Conservation (phyloP, 2,113 vertebrate species). For the Pristiophorus japonicus region DNA sequence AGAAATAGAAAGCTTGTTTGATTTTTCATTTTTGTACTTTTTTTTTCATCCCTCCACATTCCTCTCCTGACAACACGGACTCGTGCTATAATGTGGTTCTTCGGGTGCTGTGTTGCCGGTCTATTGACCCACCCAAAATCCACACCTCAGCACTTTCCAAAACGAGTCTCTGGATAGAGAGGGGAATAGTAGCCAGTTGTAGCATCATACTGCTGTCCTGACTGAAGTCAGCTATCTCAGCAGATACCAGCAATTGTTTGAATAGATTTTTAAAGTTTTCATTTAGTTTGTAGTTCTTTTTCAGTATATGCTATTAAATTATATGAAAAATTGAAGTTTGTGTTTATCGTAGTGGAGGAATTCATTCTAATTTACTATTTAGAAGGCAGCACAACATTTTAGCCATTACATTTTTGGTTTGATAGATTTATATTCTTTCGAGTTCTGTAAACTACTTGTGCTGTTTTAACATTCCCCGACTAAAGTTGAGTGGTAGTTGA, state of each 20-base stretch:
- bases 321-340: neutral
- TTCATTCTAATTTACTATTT: neutral
- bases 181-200: neutral
- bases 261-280: neutral
- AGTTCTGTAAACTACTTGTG: neutral
- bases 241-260: neutral
- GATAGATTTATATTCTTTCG: neutral
- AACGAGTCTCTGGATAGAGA: neutral
- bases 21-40: neutral
- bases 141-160: too few species aligned
- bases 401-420: neutral
- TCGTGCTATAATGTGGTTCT: neutral
- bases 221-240: neutral
- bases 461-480: neutral
- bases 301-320: neutral
- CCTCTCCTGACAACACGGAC: neutral
- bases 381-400: neutral
- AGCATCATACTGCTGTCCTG: neutral
- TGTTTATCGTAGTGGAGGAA: neutral
- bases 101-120: too few species aligned
- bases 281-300: neutral
- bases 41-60: too few species aligned
- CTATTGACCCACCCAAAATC: neutral
- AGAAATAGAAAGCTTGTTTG: neutral
- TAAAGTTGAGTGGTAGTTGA: too few species aligned